These are phyloP conservation scores for Stichopus horrens DNA, from an alignment of 53 echinoderm and acorn worm genomes.

Conservation along the genomic window DNA sequence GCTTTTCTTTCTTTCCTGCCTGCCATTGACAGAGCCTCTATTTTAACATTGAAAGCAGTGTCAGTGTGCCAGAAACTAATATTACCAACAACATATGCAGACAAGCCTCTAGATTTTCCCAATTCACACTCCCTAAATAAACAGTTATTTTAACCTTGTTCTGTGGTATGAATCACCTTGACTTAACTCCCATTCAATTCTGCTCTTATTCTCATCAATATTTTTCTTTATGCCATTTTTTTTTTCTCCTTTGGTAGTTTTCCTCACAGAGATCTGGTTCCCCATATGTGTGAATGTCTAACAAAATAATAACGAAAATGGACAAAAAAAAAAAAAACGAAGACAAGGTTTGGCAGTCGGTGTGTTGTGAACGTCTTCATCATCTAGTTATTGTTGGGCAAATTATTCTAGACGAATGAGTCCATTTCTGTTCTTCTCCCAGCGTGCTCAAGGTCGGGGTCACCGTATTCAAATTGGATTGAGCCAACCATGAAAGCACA, in stretches of 20 bases:
- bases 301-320: background rate
- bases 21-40: background rate
- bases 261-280: constrained; percentile 19
- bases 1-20: background rate
- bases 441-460: constrained; percentile 9
- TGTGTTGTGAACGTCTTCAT: background rate
- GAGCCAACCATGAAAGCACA: constrained; percentile 3
- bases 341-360: background rate
- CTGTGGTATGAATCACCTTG: constrained; percentile 22
- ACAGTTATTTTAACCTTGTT: constrained; percentile 45
- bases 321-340: background rate
- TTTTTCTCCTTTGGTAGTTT: background rate
- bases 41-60: background rate
- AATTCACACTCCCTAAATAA: constrained; percentile 34
- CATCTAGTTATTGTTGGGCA: constrained; percentile 20
- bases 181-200: constrained; percentile 40
- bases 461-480: constrained; percentile 28
- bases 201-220: constrained; percentile 24
- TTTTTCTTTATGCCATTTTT: constrained; percentile 25
- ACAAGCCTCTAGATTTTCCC: background rate
- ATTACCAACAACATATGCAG: background rate
- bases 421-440: constrained; percentile 1
- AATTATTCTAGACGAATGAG: constrained; percentile 23
- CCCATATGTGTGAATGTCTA: constrained; percentile 2
- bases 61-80: background rate